phyloP scores from a whole-genome alignment of 2,113 vertebrate species.

The Lontra canadensis region DNA sequence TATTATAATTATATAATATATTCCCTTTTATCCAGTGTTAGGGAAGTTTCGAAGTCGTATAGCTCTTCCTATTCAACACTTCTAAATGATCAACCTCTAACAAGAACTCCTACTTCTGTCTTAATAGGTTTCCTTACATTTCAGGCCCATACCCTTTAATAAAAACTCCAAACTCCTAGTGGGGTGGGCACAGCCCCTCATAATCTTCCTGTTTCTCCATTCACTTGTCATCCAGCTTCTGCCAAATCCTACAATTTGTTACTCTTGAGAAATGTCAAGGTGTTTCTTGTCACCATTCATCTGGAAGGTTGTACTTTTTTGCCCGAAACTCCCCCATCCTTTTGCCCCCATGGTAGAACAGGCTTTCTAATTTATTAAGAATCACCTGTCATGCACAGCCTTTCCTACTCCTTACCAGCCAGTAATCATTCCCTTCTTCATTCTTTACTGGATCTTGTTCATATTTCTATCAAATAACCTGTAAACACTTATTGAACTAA shows the following conservation, averaged over 20 bases:
- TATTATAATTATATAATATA: too few relatives aligned
- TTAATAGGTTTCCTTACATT: neutral
- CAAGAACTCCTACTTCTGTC: neutral
- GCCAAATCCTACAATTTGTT: neutral
- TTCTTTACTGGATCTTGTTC: neutral
- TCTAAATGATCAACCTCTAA: neutral
- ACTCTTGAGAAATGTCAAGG: neutral
- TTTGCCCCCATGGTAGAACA: neutral
- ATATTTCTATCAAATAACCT: neutral
- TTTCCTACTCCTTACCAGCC: neutral
- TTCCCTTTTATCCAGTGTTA: neutral
- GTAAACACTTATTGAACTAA: neutral
- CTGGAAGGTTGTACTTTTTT: neutral
- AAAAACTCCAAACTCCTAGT: neutral
- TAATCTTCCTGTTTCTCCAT: neutral
- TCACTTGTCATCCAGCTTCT: neutral
- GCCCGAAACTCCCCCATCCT: neutral
- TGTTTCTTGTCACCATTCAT: neutral
- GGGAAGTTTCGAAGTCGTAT: neutral
- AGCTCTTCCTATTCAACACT: neutral
- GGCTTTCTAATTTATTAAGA: neutral
- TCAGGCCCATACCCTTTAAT: neutral
- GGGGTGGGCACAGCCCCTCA: neutral
- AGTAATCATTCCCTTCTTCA: neutral
- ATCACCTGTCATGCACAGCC: neutral